Percentiles rank a stretch among this genome's conserved stretches.
Evolutionary conservation across 1,140 invertebrate genomes (phyloP).

Genomic region (Tetranychus urticae): DNA sequence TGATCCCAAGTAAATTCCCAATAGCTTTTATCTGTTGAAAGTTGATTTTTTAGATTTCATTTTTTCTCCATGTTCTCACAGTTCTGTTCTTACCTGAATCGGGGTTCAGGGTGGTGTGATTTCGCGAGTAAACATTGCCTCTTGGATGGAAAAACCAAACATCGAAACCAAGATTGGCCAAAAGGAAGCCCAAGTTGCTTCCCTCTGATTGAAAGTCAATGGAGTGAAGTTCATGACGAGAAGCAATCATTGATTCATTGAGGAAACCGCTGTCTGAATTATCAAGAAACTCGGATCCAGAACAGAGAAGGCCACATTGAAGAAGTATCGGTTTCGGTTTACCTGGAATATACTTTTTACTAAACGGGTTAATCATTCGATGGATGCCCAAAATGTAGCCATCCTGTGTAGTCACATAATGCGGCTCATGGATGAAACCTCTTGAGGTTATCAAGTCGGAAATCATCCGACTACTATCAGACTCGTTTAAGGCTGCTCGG

Average conservation of each 20-base stretch:
- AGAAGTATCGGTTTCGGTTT: slow-evolving; percentile 25
- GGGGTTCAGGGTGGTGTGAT: slow-evolving; percentile 9
- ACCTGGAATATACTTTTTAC: neutral
- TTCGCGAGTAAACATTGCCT: slow-evolving; percentile 21
- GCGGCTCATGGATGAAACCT: slow-evolving; percentile 25
- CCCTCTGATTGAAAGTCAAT: no score
- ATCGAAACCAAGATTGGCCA: slow-evolving; percentile 26
- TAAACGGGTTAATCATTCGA: slow-evolving; percentile 9
- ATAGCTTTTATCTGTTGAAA: slow-evolving; percentile 11
- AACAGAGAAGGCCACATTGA: slow-evolving; percentile 34
- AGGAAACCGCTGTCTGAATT: no score
- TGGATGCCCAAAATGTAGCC: slow-evolving; percentile 40
- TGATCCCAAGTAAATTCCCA: slow-evolving; percentile 36
- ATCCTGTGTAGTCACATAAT: slow-evolving; percentile 36
- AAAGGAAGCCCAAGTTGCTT: slow-evolving; percentile 18
- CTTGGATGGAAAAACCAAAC: slow-evolving; percentile 24
- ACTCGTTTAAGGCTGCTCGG: neutral
- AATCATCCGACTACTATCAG: no score
- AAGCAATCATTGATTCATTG: no score
- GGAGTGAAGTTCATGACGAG: no score
- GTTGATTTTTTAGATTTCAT: neutral
- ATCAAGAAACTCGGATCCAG: no score
- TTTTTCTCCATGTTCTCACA: neutral
- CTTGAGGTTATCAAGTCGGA: neutral
- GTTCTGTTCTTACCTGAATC: neutral